Percentiles rank a stretch among this genome's conserved stretches.
These are phyloP conservation scores for Petaurus breviceps DNA, from an alignment of 2,113 vertebrate genomes.

Conservation along the genomic window DNA sequence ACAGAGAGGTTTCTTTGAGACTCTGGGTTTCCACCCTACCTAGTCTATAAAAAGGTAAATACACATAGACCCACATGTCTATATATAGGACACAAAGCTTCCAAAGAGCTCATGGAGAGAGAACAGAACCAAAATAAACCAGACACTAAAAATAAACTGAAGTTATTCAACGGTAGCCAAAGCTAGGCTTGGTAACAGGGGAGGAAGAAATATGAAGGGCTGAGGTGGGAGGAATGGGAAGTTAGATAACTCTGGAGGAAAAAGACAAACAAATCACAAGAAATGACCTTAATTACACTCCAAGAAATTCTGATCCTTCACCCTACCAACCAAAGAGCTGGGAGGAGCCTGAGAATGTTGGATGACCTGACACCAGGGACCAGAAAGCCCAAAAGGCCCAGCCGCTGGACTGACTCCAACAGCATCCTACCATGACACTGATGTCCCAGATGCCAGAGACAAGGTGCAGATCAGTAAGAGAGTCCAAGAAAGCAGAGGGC, in stretches of 20 bases:
- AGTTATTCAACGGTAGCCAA: background rate
- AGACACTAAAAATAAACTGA: background rate
- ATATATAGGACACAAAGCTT: background rate
- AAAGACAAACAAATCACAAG: background rate
- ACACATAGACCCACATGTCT: background rate
- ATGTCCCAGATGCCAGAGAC: background rate
- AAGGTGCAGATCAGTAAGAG: background rate
- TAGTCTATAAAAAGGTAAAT: background rate
- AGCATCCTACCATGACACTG: background rate
- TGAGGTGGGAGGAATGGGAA: background rate
- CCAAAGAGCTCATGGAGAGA: background rate
- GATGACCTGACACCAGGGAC: background rate
- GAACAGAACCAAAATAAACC: background rate
- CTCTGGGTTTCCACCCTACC: background rate
- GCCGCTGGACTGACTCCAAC: background rate
- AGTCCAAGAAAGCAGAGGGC: background rate
- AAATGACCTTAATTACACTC: background rate
- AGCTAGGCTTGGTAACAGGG: background rate
- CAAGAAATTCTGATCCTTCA: background rate
- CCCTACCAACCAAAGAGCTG: background rate
- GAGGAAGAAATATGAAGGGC: background rate
- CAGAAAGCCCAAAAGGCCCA: background rate
- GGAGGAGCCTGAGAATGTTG: background rate
- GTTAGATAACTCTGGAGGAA: background rate
- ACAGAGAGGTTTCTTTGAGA: background rate